A percentile compares a stretch with the other conserved stretches of the same genome.
Evolutionary conservation across 1,140 invertebrate genomes (phyloP).

Genomic region (Musca vetustissima): DNA sequence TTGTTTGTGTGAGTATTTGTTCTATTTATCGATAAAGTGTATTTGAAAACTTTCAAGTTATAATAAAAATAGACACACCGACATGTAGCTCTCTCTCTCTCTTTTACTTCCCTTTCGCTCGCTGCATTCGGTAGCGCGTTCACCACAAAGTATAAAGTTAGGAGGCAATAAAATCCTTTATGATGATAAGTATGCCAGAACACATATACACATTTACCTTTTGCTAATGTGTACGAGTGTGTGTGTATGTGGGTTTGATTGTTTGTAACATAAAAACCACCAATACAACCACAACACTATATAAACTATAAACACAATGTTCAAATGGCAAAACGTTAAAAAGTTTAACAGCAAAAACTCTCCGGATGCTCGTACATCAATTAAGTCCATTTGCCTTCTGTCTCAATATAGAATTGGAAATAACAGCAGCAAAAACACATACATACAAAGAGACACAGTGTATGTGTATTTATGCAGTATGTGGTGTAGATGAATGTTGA

Average conservation of each 20-base stretch:
- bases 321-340: slow-evolving; percentile 20
- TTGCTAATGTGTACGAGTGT: background rate
- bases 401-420: background rate
- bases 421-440: background rate
- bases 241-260: background rate
- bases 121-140: too few species aligned
- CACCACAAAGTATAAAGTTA: slow-evolving; percentile 7
- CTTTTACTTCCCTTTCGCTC: too few species aligned
- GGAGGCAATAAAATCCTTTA: slow-evolving; percentile 20
- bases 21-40: slow-evolving; percentile 12
- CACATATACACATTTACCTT: too few species aligned
- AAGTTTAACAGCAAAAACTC: slow-evolving; percentile 38
- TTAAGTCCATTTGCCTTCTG: slow-evolving; percentile 34
- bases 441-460: background rate
- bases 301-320: slow-evolving; percentile 17
- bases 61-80: background rate
- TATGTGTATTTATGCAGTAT: background rate
- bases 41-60: slow-evolving; percentile 13
- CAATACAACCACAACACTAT: slow-evolving; percentile 15
- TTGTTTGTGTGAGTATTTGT: too few species aligned
- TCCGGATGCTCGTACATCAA: slow-evolving; percentile 55
- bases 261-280: background rate
- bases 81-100: background rate
- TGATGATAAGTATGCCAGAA: too few species aligned
- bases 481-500: too few species aligned